Evolutionary conservation across 1,140 invertebrate genomes (phyloP).

Genomic region (Tetranychus cinnabarinus): DNA sequence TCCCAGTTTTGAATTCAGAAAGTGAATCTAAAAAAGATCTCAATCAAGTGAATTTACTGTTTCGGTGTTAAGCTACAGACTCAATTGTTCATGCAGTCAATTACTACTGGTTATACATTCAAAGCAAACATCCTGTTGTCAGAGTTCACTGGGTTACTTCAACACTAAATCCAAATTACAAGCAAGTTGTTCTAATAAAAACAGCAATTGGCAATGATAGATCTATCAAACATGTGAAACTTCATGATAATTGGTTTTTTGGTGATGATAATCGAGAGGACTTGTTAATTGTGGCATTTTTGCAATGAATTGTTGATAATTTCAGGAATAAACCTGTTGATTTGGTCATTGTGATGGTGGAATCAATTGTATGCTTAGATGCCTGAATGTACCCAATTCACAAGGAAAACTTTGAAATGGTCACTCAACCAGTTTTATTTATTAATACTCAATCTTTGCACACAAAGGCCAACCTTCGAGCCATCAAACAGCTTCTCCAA

Average conservation of each 20-base stretch:
- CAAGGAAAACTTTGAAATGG: constrained; percentile 22
- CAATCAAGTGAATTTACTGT: neutral
- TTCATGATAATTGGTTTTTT: too few species aligned
- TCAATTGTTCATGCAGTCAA: too few species aligned
- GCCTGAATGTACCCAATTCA: constrained; percentile 47
- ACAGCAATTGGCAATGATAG: constrained; percentile 34
- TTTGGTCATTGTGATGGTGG: too few species aligned
- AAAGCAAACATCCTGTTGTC: too few species aligned
- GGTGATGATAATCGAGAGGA: too few species aligned
- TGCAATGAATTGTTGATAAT: too few species aligned
- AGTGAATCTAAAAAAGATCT: neutral
- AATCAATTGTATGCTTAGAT: too few species aligned
- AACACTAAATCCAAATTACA: constrained; percentile 73
- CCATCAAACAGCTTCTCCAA: constrained; percentile 22
- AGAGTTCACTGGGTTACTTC: constrained; percentile 43
- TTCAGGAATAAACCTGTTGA: too few species aligned
- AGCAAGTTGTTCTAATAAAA: constrained; percentile 39
- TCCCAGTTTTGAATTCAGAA: too few species aligned
- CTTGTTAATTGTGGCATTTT: too few species aligned
- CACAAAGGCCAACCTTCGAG: constrained; percentile 30
- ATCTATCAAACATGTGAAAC: too few species aligned
- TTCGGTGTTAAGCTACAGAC: neutral
- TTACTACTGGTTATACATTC: constrained; percentile 34
- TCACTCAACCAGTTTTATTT: constrained; percentile 32
- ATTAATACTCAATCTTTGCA: constrained; percentile 40